phyloP scores from a whole-genome alignment of 2,113 vertebrate genomes.

The Nerophis lumbriciformis region DNA sequence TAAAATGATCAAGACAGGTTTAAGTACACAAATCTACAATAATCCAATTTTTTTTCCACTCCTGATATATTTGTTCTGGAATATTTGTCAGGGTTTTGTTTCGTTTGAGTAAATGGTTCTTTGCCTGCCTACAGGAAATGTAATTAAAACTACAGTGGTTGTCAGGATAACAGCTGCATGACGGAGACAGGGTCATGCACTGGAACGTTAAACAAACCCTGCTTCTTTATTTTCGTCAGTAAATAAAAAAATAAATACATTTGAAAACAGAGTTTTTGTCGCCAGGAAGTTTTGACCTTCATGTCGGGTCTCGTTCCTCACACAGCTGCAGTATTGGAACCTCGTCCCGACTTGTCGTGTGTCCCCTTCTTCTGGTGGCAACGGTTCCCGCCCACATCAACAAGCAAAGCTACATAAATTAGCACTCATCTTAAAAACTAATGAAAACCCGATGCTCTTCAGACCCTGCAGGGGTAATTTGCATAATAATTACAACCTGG shows the following conservation, averaged over 20 bases:
- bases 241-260: not conserved
- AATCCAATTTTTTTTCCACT: too few relatives aligned
- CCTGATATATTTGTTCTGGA: too few relatives aligned
- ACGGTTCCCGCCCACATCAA: constrained; percentile 9
- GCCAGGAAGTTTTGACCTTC: constrained; percentile 9
- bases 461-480: constrained; percentile 39
- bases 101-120: too few relatives aligned
- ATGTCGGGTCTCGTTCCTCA: not conserved
- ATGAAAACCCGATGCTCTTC: constrained; percentile 48
- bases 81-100: too few relatives aligned
- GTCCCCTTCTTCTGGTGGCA: not conserved
- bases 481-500: constrained; percentile 54
- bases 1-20: constrained; percentile 4
- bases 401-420: constrained; percentile 25
- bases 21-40: too few relatives aligned
- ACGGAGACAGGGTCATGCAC: constrained; percentile 7
- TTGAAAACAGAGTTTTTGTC: not conserved
- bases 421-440: constrained; percentile 46
- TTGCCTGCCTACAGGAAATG: too few relatives aligned
- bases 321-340: not conserved
- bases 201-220: constrained; percentile 10
- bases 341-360: not conserved
- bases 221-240: constrained; percentile 1
- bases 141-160: not conserved
- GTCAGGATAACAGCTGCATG: constrained; percentile 34